Evolutionary conservation across 2,113 vertebrate species (phyloP).

Genomic region (Speoplatyrhinus poulsoni): DNA sequence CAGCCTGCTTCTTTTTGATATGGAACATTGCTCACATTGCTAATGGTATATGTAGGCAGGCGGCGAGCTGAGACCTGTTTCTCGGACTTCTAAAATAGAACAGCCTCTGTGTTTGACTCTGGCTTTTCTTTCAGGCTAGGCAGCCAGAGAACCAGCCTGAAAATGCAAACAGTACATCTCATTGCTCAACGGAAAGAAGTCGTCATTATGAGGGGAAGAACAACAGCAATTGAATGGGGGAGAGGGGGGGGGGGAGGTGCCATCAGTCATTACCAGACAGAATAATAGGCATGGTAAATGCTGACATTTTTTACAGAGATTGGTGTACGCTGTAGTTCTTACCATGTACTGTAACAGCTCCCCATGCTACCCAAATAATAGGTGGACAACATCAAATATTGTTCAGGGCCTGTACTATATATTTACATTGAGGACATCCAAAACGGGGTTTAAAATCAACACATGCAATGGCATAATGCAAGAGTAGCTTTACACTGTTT

Average conservation of each 20-base stretch:
- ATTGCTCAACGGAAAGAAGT: constrained; percentile 54
- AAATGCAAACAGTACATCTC: constrained; percentile 73
- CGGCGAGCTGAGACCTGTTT: constrained; percentile 72
- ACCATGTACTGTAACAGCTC: constrained; percentile 6
- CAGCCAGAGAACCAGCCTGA: constrained; percentile 46
- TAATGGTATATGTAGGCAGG: constrained; percentile 71
- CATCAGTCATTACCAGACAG: constrained; percentile 44
- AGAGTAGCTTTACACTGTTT: not conserved
- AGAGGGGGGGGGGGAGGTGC: constrained; percentile 38
- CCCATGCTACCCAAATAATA: constrained; percentile 5
- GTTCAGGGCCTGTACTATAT: too few relatives aligned
- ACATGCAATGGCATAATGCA: too few relatives aligned
- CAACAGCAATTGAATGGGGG: constrained; percentile 11
- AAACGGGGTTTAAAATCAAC: too few relatives aligned
- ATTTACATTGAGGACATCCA: too few relatives aligned
- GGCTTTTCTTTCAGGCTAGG: constrained; percentile 35
- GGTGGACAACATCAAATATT: not conserved
- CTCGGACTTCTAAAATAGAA: constrained; percentile 72
- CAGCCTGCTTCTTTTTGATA: constrained; percentile 64
- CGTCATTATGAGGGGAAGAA: constrained; percentile 44
- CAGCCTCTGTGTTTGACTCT: constrained; percentile 58
- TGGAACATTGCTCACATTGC: constrained; percentile 76
- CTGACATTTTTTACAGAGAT: constrained; percentile 1
- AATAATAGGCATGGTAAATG: constrained; percentile 33
- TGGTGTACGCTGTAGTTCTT: not conserved